These are phyloP conservation scores for Caradrina clavipalpis DNA, from an alignment of 2,888 invertebrate genomes.

Conservation along the genomic window DNA sequence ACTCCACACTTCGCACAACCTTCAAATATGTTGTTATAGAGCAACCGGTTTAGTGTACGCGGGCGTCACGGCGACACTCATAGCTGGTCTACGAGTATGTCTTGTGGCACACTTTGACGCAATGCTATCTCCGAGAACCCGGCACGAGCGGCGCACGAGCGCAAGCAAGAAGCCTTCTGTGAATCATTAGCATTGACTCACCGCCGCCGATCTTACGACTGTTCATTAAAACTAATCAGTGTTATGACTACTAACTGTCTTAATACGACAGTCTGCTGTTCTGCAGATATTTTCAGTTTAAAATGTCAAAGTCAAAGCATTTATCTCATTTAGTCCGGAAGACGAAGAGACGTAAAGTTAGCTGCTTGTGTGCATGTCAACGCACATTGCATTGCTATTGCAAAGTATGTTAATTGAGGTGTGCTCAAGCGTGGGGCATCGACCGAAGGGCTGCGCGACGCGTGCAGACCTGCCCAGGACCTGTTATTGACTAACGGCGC, in stretches of 20 bases:
- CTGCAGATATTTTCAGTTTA: constrained; percentile 1
- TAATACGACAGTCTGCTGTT: background rate
- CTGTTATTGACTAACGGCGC: constrained; percentile 55
- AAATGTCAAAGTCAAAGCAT: background rate
- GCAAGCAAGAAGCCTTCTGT: constrained; percentile 6
- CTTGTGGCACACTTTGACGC: constrained; percentile 5
- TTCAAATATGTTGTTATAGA: constrained; percentile 9
- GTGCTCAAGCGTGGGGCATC: constrained; percentile 19
- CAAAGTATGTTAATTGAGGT: constrained; percentile 6
- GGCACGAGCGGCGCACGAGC: constrained; percentile 4
- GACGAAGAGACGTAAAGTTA: too few species aligned
- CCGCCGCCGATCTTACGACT: background rate
- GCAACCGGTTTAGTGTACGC: constrained; percentile 23
- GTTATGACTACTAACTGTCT: constrained; percentile 14
- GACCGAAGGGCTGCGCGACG: constrained; percentile 32
- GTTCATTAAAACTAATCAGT: constrained; percentile 10
- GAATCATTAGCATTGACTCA: constrained; percentile 13
- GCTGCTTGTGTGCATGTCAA: too few species aligned
- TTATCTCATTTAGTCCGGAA: too few species aligned
- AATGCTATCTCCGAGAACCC: constrained; percentile 21
- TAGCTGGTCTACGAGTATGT: background rate
- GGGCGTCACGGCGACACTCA: background rate
- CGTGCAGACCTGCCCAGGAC: constrained; percentile 32
- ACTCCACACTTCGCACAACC: constrained; percentile 25
- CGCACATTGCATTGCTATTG: background rate